A percentile compares a stretch with the other conserved stretches of the same genome.
Evolutionary conservation across 2,888 invertebrate species (phyloP).

Genomic region (Cryptosula pallasiana): DNA sequence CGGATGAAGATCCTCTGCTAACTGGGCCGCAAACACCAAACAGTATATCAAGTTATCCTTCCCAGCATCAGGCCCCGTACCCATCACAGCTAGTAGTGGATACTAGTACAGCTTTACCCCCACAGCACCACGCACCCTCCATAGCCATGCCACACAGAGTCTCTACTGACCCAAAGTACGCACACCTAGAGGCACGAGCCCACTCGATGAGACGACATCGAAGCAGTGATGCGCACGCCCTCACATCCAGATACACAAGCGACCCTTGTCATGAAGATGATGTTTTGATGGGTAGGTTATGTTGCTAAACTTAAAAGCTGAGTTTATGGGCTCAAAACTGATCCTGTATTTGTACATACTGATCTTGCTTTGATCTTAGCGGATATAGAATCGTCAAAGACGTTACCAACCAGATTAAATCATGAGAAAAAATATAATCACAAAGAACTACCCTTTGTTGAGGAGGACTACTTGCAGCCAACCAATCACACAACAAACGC

Average conservation of each 20-base stretch:
- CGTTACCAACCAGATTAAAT: neutral
- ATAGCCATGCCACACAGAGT: conserved; percentile 25
- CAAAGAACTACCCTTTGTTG: conserved; percentile 12
- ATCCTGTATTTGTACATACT: too few species aligned
- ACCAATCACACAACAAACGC: neutral
- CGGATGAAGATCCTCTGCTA: conserved; percentile 7
- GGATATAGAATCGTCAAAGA: too few species aligned
- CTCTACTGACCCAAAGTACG: conserved; percentile 39
- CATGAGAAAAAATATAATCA: neutral
- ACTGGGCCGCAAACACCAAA: neutral
- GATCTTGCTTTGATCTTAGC: too few species aligned
- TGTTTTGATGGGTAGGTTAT: neutral
- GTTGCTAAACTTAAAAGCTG: too few species aligned
- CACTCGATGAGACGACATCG: neutral
- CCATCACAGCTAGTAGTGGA: neutral
- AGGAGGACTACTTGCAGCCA: conserved; percentile 24
- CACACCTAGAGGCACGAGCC: conserved; percentile 49
- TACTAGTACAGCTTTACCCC: neutral
- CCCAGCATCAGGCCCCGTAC: neutral
- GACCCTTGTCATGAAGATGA: conserved; percentile 22
- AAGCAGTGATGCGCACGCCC: neutral
- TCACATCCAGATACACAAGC: conserved; percentile 5
- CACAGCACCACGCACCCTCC: neutral
- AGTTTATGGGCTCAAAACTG: too few species aligned
- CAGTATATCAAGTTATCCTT: neutral